phyloP scores from a whole-genome alignment of 2,797 vertebrate genomes.

The Sebastes aleutianus region DNA sequence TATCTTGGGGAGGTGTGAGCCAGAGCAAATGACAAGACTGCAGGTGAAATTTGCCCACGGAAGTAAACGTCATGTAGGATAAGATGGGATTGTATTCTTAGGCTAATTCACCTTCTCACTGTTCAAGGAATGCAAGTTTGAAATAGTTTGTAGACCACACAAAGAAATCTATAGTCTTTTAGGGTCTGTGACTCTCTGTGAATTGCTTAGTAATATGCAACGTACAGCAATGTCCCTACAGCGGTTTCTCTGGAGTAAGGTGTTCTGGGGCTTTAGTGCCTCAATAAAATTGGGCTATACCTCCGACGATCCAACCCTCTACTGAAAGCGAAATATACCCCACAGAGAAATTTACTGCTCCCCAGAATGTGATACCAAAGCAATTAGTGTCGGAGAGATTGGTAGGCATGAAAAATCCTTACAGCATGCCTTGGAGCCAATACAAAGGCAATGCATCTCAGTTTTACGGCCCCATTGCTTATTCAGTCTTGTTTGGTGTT shows the following conservation, averaged over 20 bases:
- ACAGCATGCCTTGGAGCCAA: conserved; percentile 72
- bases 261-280: conserved; percentile 69
- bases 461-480: conserved; percentile 81
- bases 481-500: conserved; percentile 80
- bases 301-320: conserved; percentile 63
- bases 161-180: conserved; percentile 22
- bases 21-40: conserved; percentile 21
- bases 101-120: not conserved
- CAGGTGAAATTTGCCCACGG: conserved; percentile 21
- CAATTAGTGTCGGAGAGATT: conserved; percentile 84
- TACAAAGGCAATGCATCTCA: conserved; percentile 80
- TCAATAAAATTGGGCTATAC: conserved; percentile 70
- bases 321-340: conserved; percentile 75
- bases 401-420: conserved; percentile 81
- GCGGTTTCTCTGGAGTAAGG: conserved; percentile 54
- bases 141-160: conserved; percentile 15
- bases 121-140: not conserved
- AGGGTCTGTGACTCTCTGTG: conserved; percentile 6
- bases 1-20: conserved; percentile 41
- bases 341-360: conserved; percentile 81
- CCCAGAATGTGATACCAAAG: conserved; percentile 82
- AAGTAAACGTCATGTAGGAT: conserved; percentile 14
- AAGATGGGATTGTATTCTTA: not conserved
- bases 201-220: conserved; percentile 40
- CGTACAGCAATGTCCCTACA: conserved; percentile 48